Percentiles rank a stretch among this genome's conserved stretches.
These are phyloP conservation scores for Chlamydotis undulata DNA, from an alignment of 2,113 vertebrate genomes.

Conservation along the genomic window DNA sequence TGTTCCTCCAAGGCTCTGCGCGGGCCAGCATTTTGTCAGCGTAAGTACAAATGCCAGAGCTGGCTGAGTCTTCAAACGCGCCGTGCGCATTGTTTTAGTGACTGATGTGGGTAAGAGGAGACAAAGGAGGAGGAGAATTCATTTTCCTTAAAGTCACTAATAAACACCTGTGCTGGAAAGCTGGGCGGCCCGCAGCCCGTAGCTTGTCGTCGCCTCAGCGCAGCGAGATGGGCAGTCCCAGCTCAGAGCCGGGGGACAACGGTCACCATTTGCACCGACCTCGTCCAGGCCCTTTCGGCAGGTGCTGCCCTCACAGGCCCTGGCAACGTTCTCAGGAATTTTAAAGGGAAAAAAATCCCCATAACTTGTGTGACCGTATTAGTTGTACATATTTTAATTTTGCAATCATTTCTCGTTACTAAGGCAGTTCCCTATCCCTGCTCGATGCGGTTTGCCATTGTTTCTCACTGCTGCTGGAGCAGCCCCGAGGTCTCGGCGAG, in stretches of 20 bases:
- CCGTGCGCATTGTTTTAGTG: neutral
- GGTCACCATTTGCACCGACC: fast-evolving
- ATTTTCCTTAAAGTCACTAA: neutral
- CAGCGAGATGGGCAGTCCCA: neutral
- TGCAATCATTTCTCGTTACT: neutral
- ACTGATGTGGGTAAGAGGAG: neutral
- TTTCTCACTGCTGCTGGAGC: neutral
- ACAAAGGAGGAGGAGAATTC: neutral
- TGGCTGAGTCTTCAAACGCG: constrained; percentile 13
- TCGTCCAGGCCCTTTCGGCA: fast-evolving
- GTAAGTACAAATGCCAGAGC: constrained; percentile 27
- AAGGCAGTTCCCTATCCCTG: neutral
- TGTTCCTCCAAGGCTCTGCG: neutral
- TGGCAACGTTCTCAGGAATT: neutral
- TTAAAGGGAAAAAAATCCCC: neutral
- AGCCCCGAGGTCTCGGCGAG: fast-evolving
- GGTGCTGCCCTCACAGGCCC: fast-evolving
- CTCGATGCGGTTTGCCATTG: neutral
- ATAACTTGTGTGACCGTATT: no score
- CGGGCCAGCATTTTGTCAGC: constrained; percentile 33
- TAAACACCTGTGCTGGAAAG: neutral
- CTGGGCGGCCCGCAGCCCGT: neutral
- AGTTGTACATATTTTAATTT: fast-evolving
- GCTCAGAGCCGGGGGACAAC: fast-evolving
- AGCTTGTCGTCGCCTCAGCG: neutral